Percentiles rank a stretch among this genome's conserved stretches.
Conservation (phyloP, 1,140 invertebrate genomes). For the Platyscapa corneri region DNA sequence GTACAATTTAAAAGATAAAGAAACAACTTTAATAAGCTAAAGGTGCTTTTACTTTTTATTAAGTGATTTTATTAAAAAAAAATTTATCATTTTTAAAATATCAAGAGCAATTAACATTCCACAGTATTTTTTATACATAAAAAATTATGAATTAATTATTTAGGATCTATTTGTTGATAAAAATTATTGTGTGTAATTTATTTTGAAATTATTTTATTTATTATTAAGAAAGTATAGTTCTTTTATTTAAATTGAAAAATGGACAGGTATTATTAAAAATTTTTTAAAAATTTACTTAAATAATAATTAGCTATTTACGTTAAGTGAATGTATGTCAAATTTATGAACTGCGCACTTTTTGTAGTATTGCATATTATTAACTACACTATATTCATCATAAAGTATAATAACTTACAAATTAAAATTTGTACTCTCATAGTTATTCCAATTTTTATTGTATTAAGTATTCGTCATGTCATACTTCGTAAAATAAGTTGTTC, state of each 20-base stretch:
- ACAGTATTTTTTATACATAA: constrained; percentile 47
- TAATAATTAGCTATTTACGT: constrained; percentile 30
- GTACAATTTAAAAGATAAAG: constrained; percentile 51
- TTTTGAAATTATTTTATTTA: constrained; percentile 12
- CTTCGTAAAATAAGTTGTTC: constrained; percentile 73
- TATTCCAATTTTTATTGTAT: constrained; percentile 43
- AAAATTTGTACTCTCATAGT: constrained; percentile 48
- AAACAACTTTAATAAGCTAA: not conserved
- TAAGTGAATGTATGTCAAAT: constrained; percentile 26
- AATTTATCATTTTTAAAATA: constrained; percentile 35
- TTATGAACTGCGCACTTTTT: constrained; percentile 27
- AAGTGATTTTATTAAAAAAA: constrained; percentile 20
- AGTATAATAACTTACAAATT: constrained; percentile 46
- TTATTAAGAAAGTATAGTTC: not conserved
- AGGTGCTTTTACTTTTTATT: constrained; percentile 32
- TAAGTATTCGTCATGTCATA: constrained; percentile 43
- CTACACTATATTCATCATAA: constrained; percentile 49
- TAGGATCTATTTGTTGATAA: not conserved
- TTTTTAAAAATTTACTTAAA: not conserved
- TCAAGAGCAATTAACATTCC: constrained; percentile 29
- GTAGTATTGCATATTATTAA: constrained; percentile 47
- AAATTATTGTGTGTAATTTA: constrained; percentile 11
- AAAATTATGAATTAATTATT: constrained; percentile 1
- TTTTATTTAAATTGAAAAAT: not conserved
- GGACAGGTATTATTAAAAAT: not conserved